Conservation (phyloP, 2,797 vertebrate genomes). For the Buceros bicornis region DNA sequence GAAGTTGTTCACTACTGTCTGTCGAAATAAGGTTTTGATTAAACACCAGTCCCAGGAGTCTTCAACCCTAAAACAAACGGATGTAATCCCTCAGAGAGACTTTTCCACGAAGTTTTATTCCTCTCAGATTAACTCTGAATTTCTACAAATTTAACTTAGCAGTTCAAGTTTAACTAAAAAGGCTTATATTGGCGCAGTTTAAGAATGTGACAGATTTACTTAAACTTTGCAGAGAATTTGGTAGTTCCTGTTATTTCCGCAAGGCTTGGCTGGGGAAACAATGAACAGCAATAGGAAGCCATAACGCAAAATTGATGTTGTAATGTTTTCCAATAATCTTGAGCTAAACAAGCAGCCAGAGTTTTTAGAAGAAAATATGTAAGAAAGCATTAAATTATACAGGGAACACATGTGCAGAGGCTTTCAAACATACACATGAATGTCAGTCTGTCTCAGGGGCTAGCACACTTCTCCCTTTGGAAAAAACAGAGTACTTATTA, state of each 20-base stretch:
- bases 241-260: background rate
- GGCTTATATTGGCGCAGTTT: background rate
- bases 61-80: background rate
- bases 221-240: background rate
- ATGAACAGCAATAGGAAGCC: background rate
- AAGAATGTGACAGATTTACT: background rate
- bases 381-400: background rate
- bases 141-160: background rate
- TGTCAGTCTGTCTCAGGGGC: background rate
- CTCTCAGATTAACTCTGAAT: background rate
- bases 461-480: constrained; percentile 36
- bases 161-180: background rate
- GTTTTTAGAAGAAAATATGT: background rate
- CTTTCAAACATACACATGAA: background rate
- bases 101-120: background rate
- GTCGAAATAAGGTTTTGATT: background rate
- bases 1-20: background rate
- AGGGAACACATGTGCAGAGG: background rate
- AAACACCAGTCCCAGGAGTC: background rate
- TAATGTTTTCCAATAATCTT: background rate
- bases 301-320: background rate
- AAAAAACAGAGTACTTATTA: constrained; percentile 36
- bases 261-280: background rate
- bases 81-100: background rate
- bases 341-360: background rate